These are phyloP conservation scores for Euschistus heros DNA, from an alignment of 1,140 invertebrate genomes.

Conservation along the genomic window DNA sequence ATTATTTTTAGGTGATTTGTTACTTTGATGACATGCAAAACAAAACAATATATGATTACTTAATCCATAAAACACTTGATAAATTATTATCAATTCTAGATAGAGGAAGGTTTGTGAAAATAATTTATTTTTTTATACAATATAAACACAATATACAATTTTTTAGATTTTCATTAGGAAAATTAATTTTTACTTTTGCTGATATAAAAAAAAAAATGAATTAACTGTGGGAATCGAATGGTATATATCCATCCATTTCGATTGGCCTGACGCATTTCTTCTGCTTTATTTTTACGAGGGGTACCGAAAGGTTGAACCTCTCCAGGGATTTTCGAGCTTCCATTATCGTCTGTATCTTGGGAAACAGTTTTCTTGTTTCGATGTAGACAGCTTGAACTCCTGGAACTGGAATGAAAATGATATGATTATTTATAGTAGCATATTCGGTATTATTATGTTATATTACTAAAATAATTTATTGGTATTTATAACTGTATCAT, in stretches of 20 bases:
- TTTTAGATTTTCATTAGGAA: not conserved
- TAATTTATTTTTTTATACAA: not conserved
- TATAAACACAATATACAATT: not conserved
- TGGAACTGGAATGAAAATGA: not conserved
- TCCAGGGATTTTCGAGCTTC: slow-evolving; percentile 3
- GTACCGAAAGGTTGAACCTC: not conserved
- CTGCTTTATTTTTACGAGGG: slow-evolving; percentile 18
- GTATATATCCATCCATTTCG: slow-evolving; percentile 8
- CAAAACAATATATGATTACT: too few species aligned
- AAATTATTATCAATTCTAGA: too few species aligned
- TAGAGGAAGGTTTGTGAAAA: too few species aligned
- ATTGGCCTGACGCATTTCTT: slow-evolving; percentile 19
- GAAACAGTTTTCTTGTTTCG: slow-evolving; percentile 9
- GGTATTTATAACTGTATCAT: too few species aligned
- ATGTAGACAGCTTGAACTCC: slow-evolving; percentile 17
- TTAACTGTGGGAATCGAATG: not conserved
- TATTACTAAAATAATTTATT: too few species aligned
- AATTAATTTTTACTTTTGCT: not conserved
- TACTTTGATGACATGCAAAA: too few species aligned
- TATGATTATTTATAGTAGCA: not conserved
- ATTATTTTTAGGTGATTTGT: too few species aligned
- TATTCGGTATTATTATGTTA: too few species aligned
- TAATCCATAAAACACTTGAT: too few species aligned
- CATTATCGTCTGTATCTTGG: slow-evolving; percentile 1
- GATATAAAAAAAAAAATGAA: not conserved